Conservation (phyloP, 2,797 vertebrate species). For the Enteromius unitaeniatus region DNA sequence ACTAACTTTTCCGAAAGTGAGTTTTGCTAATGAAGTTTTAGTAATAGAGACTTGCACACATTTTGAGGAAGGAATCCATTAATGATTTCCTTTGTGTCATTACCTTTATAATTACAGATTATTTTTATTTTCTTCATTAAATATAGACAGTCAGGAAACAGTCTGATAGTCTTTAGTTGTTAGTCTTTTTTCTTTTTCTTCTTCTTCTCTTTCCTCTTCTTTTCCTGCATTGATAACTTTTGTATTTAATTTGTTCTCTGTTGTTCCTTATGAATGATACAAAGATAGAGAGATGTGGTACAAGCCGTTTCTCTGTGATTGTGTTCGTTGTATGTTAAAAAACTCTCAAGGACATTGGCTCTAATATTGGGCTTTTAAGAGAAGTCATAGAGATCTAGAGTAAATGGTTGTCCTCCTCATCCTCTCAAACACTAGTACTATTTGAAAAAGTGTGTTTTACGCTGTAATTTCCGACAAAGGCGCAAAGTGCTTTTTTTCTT, state of each 20-base stretch:
- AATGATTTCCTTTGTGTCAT: neutral
- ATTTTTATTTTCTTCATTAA: neutral
- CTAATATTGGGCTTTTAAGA: slow-evolving; percentile 47
- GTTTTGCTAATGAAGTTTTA: neutral
- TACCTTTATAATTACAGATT: neutral
- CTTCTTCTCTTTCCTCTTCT: too few species aligned
- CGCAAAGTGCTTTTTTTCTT: neutral
- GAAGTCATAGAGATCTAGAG: slow-evolving; percentile 18
- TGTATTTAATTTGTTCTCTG: slow-evolving; percentile 8
- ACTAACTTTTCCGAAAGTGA: neutral
- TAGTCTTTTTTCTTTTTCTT: neutral
- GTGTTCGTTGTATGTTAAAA: slow-evolving; percentile 13
- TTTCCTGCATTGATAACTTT: neutral
- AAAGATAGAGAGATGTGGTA: neutral
- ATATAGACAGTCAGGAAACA: neutral
- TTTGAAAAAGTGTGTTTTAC: slow-evolving; percentile 23
- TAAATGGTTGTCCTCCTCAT: slow-evolving; percentile 46
- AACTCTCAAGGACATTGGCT: slow-evolving; percentile 25
- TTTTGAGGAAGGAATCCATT: neutral
- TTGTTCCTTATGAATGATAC: slow-evolving; percentile 6
- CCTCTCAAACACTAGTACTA: slow-evolving; percentile 13
- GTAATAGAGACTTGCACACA: neutral
- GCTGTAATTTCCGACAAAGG: slow-evolving; percentile 5
- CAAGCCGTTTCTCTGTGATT: slow-evolving; percentile 22
- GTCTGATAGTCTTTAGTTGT: neutral